Base-by-base conservation (phyloP, 2,888 invertebrate species). In the Ceriagrion tenellum region DNA sequence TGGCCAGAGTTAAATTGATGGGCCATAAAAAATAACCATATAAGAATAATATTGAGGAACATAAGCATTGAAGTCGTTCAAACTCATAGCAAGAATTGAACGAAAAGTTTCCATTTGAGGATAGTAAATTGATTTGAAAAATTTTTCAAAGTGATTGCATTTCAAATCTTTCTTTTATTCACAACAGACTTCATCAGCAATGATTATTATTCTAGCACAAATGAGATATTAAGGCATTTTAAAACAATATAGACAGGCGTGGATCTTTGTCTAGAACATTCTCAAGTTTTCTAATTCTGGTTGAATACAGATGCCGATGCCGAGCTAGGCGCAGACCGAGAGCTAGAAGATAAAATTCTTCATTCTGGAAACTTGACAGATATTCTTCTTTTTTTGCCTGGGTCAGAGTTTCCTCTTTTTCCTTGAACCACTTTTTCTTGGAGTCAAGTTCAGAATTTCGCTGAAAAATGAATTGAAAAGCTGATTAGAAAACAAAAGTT, bases 261-360 rank as follows among this genome's bases (percentile, higher is more conserved):
- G 69, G 23, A 69, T 93, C 93, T 47, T 69, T 93, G 40, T 74
- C 69, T 1, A 93, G 55, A 26, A 69, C 16, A 93, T 13, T 47
- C 59, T 93, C 93, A 47, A 74, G 93, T 30, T 93, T 93, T n/a
- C 74, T 69, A 23, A 13, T 40, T 69, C 93, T 63, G 3, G 47
- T 16, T 1, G 16, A 10, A 47, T 47, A 93, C 8, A 69, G 97
- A 95, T 98, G 97, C 95, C 97, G 97, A 96, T 98, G 98, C 3
- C 98, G 97, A 0, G 97, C 97, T 95, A 98, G 96, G 55, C 98
- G 97, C 23, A 98, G 97, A 96, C 98, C 98, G 63, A 98, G 96
- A 0, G 97, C 97, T 95, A 98, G 97, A 91, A 98, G 96, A 95
- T 96, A 96, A 95, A 97, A 97, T 35, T 96, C 97, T 47, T 97